A percentile compares a stretch with the other conserved stretches of the same genome.
Conservation (phyloP, 2,888 invertebrate species). For the Orthonevra nobilis region DNA sequence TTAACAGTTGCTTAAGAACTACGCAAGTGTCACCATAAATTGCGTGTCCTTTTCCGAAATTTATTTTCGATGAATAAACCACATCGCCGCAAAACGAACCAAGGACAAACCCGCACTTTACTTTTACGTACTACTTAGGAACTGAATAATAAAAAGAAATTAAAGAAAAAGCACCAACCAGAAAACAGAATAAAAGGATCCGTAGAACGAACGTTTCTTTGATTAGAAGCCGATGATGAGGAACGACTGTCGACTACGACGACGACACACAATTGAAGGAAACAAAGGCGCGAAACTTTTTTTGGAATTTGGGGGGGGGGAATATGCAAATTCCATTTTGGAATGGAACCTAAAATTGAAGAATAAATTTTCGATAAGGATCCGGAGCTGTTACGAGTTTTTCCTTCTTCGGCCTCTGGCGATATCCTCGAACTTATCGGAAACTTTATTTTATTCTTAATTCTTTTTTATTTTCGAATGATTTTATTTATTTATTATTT, state of each 20-base stretch:
- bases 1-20: too few species aligned
- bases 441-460: constrained; percentile 5
- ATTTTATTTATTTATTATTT: too few species aligned
- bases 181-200: too few species aligned
- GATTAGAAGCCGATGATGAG: constrained; percentile 59
- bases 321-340: constrained; percentile 59
- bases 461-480: background rate
- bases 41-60: constrained; percentile 25
- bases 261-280: constrained; percentile 45
- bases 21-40: constrained; percentile 37
- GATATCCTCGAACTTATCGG: background rate
- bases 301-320: constrained; percentile 5
- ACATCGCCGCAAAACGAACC: constrained; percentile 14
- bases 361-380: constrained; percentile 64
- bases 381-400: constrained; percentile 9
- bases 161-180: constrained; percentile 33
- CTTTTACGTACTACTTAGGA: constrained; percentile 8
- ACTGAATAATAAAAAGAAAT: constrained; percentile 20
- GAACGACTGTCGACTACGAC: constrained; percentile 2
- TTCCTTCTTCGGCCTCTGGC: background rate
- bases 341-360: constrained; percentile 49
- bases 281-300: constrained; percentile 57
- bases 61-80: constrained; percentile 30
- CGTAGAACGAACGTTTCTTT: constrained; percentile 53
- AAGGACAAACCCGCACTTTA: constrained; percentile 14